A percentile compares a stretch with the other conserved stretches of the same genome.
Conservation (phyloP, 2,888 invertebrate species). For the Leucophenga montana region DNA sequence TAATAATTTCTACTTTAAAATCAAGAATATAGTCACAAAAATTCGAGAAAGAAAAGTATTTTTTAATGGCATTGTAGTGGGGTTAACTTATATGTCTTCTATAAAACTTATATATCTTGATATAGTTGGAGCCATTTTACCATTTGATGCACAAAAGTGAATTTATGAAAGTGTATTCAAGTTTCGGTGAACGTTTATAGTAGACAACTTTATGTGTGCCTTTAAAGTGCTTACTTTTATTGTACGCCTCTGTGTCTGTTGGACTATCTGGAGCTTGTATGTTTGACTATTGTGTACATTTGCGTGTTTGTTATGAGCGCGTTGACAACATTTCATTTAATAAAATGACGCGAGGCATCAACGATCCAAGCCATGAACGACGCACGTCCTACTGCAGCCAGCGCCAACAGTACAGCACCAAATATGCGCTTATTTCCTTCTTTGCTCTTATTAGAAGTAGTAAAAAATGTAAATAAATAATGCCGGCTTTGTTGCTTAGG, state of each 20-base stretch:
- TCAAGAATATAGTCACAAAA: too few species aligned
- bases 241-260: background rate
- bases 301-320: constrained; percentile 31
- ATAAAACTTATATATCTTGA: too few species aligned
- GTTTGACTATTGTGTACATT: constrained; percentile 29
- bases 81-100: too few species aligned
- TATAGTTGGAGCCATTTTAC: too few species aligned
- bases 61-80: too few species aligned
- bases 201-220: too few species aligned
- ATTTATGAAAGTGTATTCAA: too few species aligned
- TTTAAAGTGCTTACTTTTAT: background rate
- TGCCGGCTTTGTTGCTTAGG: too few species aligned
- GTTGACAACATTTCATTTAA: constrained; percentile 60
- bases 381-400: background rate
- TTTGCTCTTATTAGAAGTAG: constrained; percentile 11
- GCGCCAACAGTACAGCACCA: background rate
- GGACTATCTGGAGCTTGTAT: constrained; percentile 13
- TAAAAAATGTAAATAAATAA: background rate
- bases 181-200: too few species aligned
- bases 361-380: background rate
- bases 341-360: constrained; percentile 52
- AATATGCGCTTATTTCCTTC: background rate
- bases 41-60: too few species aligned
- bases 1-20: too few species aligned
- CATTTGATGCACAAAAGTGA: too few species aligned